Percentiles rank a stretch among this genome's conserved stretches.
Evolutionary conservation across 2,113 vertebrate genomes (phyloP).

Genomic region (Hippopotamus amphibius): DNA sequence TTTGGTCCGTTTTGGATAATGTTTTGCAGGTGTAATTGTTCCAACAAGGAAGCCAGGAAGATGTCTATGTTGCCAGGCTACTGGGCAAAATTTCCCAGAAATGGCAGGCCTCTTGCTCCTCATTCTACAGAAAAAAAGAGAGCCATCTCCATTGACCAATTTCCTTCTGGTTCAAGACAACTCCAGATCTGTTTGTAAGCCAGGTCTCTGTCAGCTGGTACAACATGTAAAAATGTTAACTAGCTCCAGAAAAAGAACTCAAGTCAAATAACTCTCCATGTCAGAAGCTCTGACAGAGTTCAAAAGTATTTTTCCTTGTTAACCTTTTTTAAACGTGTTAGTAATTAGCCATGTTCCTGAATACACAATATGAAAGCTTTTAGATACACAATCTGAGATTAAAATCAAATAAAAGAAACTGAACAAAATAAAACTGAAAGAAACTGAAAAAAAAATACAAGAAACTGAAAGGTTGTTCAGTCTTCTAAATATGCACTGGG

Average conservation of each 20-base stretch:
- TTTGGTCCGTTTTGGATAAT: background rate
- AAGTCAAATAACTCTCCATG: background rate
- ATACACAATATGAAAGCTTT: background rate
- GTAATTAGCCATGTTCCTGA: background rate
- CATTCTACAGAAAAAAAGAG: background rate
- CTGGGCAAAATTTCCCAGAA: background rate
- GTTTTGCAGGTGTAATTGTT: background rate
- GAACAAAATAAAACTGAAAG: background rate
- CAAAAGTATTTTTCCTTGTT: background rate
- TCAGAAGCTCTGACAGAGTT: background rate
- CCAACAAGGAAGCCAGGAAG: background rate
- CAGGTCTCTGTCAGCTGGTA: background rate
- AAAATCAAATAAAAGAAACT: background rate
- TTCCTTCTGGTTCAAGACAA: background rate
- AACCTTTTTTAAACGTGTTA: background rate
- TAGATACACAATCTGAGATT: background rate
- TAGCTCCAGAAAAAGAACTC: background rate
- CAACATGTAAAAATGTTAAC: background rate
- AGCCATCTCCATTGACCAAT: background rate
- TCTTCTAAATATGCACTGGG: background rate
- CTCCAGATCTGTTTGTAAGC: background rate
- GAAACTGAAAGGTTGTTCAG: background rate
- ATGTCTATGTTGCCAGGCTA: background rate
- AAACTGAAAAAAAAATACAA: background rate
- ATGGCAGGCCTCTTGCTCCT: background rate